Evolutionary conservation across 2,113 vertebrate genomes (phyloP), one percentile per base, ranked within the genome.

Genomic region (Turdus rufiventris): DNA sequence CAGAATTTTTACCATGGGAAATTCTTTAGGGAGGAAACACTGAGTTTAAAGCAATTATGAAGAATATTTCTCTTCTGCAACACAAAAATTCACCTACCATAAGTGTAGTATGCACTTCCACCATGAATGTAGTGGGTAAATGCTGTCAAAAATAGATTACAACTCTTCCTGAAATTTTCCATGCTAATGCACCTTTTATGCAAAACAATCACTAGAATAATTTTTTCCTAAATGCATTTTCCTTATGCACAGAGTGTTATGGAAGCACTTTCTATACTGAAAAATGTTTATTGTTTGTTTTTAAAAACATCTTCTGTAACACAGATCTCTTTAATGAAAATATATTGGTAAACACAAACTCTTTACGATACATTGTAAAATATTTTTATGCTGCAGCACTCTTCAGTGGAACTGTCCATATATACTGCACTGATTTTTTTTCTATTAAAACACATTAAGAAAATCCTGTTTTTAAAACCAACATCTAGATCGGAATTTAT

Each of bases 221-320:
- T 23, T 42, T 58, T 89, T 86, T 42, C 16, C 29, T 79, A 50
- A 85, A 70, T 68, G 14, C 20, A 3, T 20, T 83, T 93, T 36
- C 26, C 13, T 79, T 83, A 63, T 58, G 9, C 19, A 56, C 33
- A 70, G 20, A n/a, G 33, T 53, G 19, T 77, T 94, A 85, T 56
- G 45, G n/a, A 86, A 94, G 86, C 21, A 54, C 24, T 54, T 58
- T 82, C 53, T 38, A 25, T 74, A 53, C 13, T 47, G 34, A 62
- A 90, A 95, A 75, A 31, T 53, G 42, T 97, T 89, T 93, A 61
- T 53, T 72, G 10, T 74, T 89, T 29, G 33, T 26, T 93, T 93
- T 82, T 85, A n/a, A 81, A 93, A 87, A 4, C 43, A 40, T 7
- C 14, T 83, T 79, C 20, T 76, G 11, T 72, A 93, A 75, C 66